Evolutionary conservation across 2,113 vertebrate species (phyloP).

Genomic region (Cromileptes altivelis): DNA sequence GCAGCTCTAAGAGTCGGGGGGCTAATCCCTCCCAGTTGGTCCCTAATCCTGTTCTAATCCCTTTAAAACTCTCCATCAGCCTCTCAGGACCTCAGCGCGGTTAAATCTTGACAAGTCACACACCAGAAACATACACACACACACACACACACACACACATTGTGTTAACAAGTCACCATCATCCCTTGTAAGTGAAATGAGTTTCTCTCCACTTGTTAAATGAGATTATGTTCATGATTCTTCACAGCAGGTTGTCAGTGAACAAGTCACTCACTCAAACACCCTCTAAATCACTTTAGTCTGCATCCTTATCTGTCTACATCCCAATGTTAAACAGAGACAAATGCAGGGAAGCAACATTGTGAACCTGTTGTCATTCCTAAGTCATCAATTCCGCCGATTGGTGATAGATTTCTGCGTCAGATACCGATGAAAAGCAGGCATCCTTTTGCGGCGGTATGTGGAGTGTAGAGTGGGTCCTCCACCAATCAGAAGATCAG

Average conservation of each 20-base stretch:
- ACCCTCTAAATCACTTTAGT: background rate
- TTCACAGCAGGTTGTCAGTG: background rate
- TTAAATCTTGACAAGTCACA: conserved; percentile 64
- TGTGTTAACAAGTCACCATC: conserved; percentile 25
- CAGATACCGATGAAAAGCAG: no score
- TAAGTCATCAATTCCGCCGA: no score
- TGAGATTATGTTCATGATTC: conserved; percentile 22
- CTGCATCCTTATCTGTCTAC: background rate
- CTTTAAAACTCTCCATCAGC: conserved; percentile 77
- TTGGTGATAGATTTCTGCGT: no score
- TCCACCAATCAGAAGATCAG: no score
- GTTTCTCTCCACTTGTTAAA: conserved; percentile 23
- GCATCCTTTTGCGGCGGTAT: no score
- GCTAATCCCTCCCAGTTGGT: conserved; percentile 77
- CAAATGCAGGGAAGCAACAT: no score
- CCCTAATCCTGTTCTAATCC: conserved; percentile 80
- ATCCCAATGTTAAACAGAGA: no score
- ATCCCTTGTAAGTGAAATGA: conserved; percentile 35
- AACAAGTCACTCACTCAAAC: background rate
- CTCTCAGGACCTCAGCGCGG: conserved; percentile 60
- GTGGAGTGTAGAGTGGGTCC: no score
- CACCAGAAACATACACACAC: conserved; percentile 17
- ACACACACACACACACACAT: conserved; percentile 25
- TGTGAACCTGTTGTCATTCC: no score
- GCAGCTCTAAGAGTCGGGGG: conserved; percentile 59